phyloP scores from a whole-genome alignment of 2,888 invertebrate genomes.

The Stenichneumon culpator region DNA sequence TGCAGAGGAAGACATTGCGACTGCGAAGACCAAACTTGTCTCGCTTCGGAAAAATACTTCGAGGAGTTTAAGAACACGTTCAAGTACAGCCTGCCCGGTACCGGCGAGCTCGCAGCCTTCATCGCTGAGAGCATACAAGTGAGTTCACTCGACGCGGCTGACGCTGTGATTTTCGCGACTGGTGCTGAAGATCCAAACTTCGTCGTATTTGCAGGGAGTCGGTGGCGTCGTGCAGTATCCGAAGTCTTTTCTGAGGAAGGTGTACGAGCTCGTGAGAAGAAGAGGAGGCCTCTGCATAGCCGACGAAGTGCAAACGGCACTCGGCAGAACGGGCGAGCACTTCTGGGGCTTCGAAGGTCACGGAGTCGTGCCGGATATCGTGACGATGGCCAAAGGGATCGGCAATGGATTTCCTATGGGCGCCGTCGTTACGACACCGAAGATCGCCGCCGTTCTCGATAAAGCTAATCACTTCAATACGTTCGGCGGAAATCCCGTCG shows the following conservation, averaged over 20 bases:
- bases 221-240: slow-evolving; percentile 98
- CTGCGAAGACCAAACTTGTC: slow-evolving; percentile 88
- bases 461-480: slow-evolving; percentile 96
- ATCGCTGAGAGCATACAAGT: slow-evolving; percentile 98
- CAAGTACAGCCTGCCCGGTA: slow-evolving; percentile 90
- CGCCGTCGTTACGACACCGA: slow-evolving; percentile 96
- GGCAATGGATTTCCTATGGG: slow-evolving; percentile 98
- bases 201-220: slow-evolving; percentile 88
- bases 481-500: slow-evolving; percentile 97
- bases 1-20: slow-evolving; percentile 88
- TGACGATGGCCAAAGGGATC: slow-evolving; percentile 97
- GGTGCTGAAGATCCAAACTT: slow-evolving; percentile 3
- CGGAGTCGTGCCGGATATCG: slow-evolving; percentile 95
- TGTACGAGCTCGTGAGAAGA: slow-evolving; percentile 91
- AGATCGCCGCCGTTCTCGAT: slow-evolving; percentile 92
- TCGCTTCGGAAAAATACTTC: slow-evolving; percentile 92
- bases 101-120: slow-evolving; percentile 93
- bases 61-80: slow-evolving; percentile 93
- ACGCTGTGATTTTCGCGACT: neutral
- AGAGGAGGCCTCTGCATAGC: slow-evolving; percentile 96
- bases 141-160: slow-evolving; percentile 24
- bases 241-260: slow-evolving; percentile 93
- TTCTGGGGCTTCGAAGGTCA: slow-evolving; percentile 99
- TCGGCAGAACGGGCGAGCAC: slow-evolving; percentile 96
- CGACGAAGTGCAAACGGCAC: slow-evolving; percentile 99